Percentiles rank a stretch among this genome's conserved stretches.
Conservation (phyloP, 2,797 vertebrate species). For the Crypturellus tataupa region DNA sequence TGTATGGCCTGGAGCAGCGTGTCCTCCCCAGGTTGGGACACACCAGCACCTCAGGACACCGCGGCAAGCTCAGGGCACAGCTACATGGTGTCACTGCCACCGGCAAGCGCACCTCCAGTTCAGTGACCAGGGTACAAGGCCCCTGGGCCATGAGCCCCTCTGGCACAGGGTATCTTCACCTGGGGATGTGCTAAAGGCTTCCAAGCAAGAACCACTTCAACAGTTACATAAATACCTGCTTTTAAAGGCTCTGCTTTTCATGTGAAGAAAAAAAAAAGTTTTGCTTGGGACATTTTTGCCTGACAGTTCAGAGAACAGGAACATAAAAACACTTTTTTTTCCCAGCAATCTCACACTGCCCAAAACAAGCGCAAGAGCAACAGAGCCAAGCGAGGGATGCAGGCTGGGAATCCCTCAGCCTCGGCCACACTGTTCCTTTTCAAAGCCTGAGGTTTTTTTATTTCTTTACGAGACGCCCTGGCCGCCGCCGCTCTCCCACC, state of each 20-base stretch:
- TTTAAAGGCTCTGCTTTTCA: background rate
- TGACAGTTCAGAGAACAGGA: background rate
- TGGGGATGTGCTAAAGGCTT: background rate
- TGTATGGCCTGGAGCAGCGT: background rate
- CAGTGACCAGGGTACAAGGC: background rate
- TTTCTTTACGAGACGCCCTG: background rate
- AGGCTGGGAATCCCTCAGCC: background rate
- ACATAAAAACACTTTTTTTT: background rate
- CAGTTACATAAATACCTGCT: background rate
- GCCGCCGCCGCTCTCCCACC: slow-evolving; percentile 32
- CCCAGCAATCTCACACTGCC: background rate
- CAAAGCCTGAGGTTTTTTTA: background rate
- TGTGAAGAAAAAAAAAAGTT: background rate
- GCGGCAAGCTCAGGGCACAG: background rate
- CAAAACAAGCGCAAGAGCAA: background rate
- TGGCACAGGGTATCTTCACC: background rate
- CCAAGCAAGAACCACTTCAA: background rate
- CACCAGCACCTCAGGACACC: background rate
- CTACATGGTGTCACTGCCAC: background rate
- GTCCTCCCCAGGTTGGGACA: background rate
- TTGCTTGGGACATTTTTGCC: background rate
- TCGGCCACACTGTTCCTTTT: background rate
- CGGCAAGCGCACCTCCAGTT: background rate
- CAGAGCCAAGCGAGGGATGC: background rate
- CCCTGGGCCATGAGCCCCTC: background rate